A percentile compares a stretch with the other conserved stretches of the same genome.
phyloP scores from a whole-genome alignment of 2,888 invertebrate species.

The Ormyrus thymus region DNA sequence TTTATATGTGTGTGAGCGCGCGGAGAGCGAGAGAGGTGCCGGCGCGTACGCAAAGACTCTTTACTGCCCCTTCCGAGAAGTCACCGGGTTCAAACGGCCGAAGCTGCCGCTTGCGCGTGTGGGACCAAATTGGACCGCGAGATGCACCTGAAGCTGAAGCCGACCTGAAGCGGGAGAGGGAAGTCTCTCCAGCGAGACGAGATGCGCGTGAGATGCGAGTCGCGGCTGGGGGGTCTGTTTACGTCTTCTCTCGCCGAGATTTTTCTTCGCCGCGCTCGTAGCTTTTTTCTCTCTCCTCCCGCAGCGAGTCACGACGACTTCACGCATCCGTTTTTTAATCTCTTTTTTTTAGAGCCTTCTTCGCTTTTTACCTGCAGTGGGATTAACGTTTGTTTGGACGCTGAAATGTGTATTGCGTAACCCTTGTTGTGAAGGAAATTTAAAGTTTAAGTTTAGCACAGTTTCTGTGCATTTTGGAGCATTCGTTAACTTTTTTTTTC shows the following conservation, averaged over 20 bases:
- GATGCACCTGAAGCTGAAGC: background rate
- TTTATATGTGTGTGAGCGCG: conserved; percentile 19
- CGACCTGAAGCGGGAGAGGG: background rate
- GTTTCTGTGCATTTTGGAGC: no score
- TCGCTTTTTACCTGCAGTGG: conserved; percentile 2
- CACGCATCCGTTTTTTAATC: conserved; percentile 16
- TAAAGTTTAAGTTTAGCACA: no score
- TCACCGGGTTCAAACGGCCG: background rate
- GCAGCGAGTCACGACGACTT: conserved; percentile 23
- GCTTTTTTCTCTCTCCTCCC: background rate
- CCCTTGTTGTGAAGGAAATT: no score
- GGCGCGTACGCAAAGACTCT: background rate
- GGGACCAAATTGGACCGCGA: conserved; percentile 18
- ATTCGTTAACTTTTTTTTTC: no score
- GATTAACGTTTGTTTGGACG: conserved; percentile 14
- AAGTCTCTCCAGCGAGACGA: background rate
- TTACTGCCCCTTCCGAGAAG: conserved; percentile 41
- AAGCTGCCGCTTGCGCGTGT: background rate
- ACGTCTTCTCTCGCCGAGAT: conserved; percentile 9
- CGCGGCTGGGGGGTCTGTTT: conserved; percentile 34
- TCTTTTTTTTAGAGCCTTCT: background rate
- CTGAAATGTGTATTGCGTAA: no score
- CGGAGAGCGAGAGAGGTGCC: background rate
- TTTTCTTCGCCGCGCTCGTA: background rate
- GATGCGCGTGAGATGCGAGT: background rate